These are phyloP conservation scores for Benthosema pterotum DNA, from an alignment of 2,797 vertebrate genomes.

Conservation along the genomic window DNA sequence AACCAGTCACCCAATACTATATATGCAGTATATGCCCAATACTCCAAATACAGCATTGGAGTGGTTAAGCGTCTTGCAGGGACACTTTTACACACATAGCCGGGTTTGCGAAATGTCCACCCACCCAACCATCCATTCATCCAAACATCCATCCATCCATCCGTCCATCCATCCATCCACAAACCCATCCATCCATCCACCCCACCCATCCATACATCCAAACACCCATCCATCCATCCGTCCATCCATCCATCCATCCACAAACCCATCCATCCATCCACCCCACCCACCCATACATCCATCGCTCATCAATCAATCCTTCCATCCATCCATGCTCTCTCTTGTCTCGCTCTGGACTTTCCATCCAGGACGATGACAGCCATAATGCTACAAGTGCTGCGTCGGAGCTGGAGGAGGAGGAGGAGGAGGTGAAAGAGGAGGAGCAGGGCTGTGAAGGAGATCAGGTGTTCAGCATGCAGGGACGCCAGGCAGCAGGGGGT, in stretches of 20 bases:
- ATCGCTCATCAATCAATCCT: too few relatives aligned
- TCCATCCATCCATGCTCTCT: not conserved
- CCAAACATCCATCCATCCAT: not conserved
- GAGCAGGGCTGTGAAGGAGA: slow-evolving; percentile 59
- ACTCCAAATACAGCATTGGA: too few relatives aligned
- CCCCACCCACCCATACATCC: too few relatives aligned
- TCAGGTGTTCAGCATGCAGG: slow-evolving; percentile 57
- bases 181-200: too few relatives aligned
- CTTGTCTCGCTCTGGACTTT: not conserved
- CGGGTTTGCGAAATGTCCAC: too few relatives aligned
- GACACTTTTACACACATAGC: too few relatives aligned
- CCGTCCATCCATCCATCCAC: not conserved
- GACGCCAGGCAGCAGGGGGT: slow-evolving; percentile 71
- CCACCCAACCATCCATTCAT: not conserved
- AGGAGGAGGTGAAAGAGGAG: slow-evolving; percentile 2
- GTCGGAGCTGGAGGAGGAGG: not conserved
- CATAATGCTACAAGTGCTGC: not conserved
- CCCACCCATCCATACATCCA: not conserved
- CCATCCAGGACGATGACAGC: too few relatives aligned
- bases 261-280: not conserved
- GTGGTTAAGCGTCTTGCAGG: too few relatives aligned
- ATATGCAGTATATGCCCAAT: too few relatives aligned
- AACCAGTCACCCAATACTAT: too few relatives aligned
- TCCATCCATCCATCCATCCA: not conserved
- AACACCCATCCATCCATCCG: not conserved